Evolutionary conservation across 2,797 vertebrate species (phyloP).

Genomic region (Astyanax mexicanus): DNA sequence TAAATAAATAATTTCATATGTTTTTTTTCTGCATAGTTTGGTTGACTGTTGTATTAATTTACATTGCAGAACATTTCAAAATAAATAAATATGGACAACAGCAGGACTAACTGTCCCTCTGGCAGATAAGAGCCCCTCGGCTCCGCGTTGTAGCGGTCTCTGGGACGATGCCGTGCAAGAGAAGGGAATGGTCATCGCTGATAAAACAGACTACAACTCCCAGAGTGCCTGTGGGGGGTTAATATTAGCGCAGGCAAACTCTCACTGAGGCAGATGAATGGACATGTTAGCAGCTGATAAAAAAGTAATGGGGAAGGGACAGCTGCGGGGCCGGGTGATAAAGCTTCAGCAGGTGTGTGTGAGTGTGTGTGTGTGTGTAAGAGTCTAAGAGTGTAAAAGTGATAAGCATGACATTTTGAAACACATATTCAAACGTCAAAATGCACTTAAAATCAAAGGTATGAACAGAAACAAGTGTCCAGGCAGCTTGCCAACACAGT

Average conservation of each 20-base stretch:
- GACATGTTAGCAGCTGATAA: constrained; percentile 47
- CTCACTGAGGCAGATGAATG: constrained; percentile 60
- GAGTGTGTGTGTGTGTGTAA: too few species aligned
- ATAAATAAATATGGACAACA: too few species aligned
- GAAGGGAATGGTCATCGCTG: constrained; percentile 10
- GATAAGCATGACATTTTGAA: neutral
- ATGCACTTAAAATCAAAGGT: neutral
- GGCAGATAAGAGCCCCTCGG: constrained; percentile 19
- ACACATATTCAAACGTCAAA: neutral
- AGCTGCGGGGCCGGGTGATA: constrained; percentile 68
- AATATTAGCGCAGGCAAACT: constrained; percentile 54
- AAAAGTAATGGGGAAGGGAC: constrained; percentile 72
- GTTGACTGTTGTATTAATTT: too few species aligned
- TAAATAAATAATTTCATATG: too few species aligned
- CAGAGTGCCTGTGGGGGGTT: neutral
- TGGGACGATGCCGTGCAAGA: neutral
- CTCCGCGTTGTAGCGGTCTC: constrained; percentile 20
- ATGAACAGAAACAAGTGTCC: too few species aligned
- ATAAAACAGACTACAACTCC: constrained; percentile 28
- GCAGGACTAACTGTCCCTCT: neutral
- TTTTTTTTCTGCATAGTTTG: too few species aligned
- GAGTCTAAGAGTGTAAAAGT: constrained; percentile 1
- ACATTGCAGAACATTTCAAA: too few species aligned
- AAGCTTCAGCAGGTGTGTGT: constrained; percentile 39
- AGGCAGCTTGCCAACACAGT: neutral